Conservation (phyloP, 64 coral and sea anemone species). For the Pachyseris speciosa region DNA sequence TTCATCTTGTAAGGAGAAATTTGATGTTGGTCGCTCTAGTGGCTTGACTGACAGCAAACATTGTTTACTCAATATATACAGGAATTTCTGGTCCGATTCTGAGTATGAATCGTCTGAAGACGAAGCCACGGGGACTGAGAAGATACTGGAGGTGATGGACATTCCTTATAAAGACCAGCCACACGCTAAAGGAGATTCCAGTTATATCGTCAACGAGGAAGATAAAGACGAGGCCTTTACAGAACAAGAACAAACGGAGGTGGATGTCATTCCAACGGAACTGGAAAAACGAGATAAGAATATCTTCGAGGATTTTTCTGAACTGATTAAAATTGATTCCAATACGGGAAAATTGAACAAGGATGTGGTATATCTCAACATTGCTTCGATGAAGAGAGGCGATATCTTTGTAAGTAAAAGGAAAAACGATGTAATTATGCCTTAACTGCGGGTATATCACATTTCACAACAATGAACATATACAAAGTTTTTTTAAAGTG, state of each 20-base stretch:
- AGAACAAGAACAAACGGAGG: not conserved
- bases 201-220: slow-evolving; percentile 49
- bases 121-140: slow-evolving; percentile 35
- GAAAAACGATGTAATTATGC: not conserved
- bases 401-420: slow-evolving; percentile 93
- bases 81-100: slow-evolving; percentile 51
- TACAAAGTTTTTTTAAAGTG: too few species aligned
- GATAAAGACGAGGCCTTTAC: not conserved
- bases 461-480: too few species aligned
- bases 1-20: too few species aligned
- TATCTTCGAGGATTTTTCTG: slow-evolving; percentile 44
- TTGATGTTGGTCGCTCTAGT: too few species aligned
- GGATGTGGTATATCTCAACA: slow-evolving; percentile 78
- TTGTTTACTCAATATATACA: not conserved
- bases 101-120: slow-evolving; percentile 12
- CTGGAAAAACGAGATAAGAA: slow-evolving; percentile 24
- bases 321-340: slow-evolving; percentile 60
- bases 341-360: slow-evolving; percentile 74
- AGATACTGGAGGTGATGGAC: slow-evolving; percentile 72
- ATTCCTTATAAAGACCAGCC: slow-evolving; percentile 71
- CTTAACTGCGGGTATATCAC: not conserved
- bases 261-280: not conserved
- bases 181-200: slow-evolving; percentile 59
- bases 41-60: too few species aligned
- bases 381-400: slow-evolving; percentile 85